Base-by-base conservation (phyloP, 1,140 invertebrate genomes). In the Drosophila ohnishii region DNA sequence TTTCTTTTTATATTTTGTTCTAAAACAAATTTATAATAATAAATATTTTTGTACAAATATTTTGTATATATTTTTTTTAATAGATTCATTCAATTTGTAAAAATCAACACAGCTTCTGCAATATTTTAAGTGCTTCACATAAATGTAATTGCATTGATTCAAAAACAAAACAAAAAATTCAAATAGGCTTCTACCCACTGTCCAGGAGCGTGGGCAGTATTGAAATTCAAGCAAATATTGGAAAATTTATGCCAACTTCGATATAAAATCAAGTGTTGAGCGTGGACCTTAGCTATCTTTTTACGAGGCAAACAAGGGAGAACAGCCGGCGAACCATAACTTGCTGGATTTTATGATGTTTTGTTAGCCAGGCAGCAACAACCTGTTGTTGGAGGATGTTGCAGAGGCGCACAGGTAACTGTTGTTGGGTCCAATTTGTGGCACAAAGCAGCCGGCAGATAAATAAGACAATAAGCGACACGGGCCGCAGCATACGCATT, bases 401-500 rank as follows among this genome's bases (percentile, higher is more conserved):
- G 60, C 55, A n/a, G 7, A 60, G 30, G 39, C 61, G 5, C 56
- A 48, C 40, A 61, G 56, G 28, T 61, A 40, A 14, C 48, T 28
- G 14, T 7, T 13, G 44, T 11, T 25, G 30, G 40, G 53, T 30
- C 74, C 81, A 84, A 84, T 85, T 85, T 65, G 73, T 14, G 25
- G 28, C 37, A 5, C 42, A 22, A 5, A 16, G 13, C 11, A 37
- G 35, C 35, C 13, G 42, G 16, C 60, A 79, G 67, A 86, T 87
- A 86, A 86, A 87, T 80, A 86, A 86, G 79, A 39, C 75, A 86
- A 87, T 86, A 87, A 86, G 79, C 71, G 71, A 58, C 61, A 30
- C 40, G 51, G 42, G 42, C 30, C 62, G 66, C 34, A 25, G 51
- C 34, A 25, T 34, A 55, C 34, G 51, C 42, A 65, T 44, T 40